These are phyloP conservation scores for Watsonalla binaria DNA, from an alignment of 2,888 invertebrate genomes.

Conservation along the genomic window DNA sequence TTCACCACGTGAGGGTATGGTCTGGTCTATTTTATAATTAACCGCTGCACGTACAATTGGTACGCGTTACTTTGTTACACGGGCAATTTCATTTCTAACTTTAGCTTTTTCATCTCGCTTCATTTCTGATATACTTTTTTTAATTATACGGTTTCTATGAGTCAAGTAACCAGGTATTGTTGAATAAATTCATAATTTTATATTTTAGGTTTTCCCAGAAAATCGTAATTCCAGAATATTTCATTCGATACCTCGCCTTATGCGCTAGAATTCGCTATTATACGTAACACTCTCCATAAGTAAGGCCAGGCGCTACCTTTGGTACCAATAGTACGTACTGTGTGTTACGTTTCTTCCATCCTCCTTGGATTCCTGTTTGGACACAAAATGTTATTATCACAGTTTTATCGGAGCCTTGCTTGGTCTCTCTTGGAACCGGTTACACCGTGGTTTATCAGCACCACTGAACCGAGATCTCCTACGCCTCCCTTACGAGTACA, in stretches of 20 bases:
- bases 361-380: constrained; percentile 21
- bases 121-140: neutral
- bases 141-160: too few relatives aligned
- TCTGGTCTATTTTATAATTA: constrained; percentile 5
- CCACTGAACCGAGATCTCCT: constrained; percentile 30
- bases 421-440: constrained; percentile 60
- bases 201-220: too few relatives aligned
- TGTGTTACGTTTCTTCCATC: constrained; percentile 11
- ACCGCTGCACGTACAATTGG: constrained; percentile 7
- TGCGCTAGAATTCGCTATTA: too few relatives aligned
- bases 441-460: constrained; percentile 43
- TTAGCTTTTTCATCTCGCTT: neutral
- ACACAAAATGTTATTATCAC: constrained; percentile 49
- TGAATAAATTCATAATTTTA: too few relatives aligned
- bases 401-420: constrained; percentile 51
- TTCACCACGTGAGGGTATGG: constrained; percentile 13
- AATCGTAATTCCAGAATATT: too few relatives aligned
- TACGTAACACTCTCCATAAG: too few relatives aligned
- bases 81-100: neutral
- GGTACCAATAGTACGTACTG: too few relatives aligned
- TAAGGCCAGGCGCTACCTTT: too few relatives aligned
- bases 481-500: constrained; percentile 10
- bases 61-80: constrained; percentile 8
- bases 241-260: too few relatives aligned
- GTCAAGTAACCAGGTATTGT: too few relatives aligned